Conservation (phyloP, 2,888 invertebrate genomes). For the Andrena haemorrhoa region DNA sequence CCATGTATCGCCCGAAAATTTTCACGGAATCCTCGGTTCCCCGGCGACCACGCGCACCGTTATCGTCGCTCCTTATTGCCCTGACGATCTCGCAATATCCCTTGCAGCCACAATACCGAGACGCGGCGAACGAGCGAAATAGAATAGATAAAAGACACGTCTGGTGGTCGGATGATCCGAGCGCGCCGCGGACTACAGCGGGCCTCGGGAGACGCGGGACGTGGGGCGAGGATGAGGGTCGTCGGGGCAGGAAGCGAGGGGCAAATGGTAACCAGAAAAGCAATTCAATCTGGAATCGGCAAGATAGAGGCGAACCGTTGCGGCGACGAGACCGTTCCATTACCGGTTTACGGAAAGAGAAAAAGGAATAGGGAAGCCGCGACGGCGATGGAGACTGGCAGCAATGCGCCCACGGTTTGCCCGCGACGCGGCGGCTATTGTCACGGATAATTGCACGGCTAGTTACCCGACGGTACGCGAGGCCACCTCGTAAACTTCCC, state of each 20-base stretch:
- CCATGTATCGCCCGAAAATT: too few species aligned
- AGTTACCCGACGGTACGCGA: constrained; percentile 51
- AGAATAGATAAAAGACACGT: constrained; percentile 27
- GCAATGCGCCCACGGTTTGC: constrained; percentile 39
- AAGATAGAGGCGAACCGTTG: constrained; percentile 72
- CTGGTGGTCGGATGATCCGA: constrained; percentile 21
- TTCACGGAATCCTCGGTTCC: neutral
- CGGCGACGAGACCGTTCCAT: constrained; percentile 75
- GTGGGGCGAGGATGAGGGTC: neutral
- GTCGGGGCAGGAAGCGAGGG: constrained; percentile 13
- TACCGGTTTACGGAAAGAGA: constrained; percentile 67
- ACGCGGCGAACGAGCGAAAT: constrained; percentile 16
- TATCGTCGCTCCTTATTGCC: neutral
- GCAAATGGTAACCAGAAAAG: constrained; percentile 70
- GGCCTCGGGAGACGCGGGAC: neutral
- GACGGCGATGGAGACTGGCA: constrained; percentile 39
- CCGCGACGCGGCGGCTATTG: constrained; percentile 58
- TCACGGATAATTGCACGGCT: constrained; percentile 69
- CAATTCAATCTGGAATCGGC: constrained; percentile 78
- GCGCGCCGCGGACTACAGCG: neutral
- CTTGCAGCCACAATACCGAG: neutral
- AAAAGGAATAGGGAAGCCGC: constrained; percentile 55
- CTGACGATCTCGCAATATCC: neutral
- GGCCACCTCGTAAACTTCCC: constrained; percentile 43
- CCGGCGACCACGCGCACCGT: neutral